A percentile compares a stretch with the other conserved stretches of the same genome.
Conservation (phyloP, 2,888 invertebrate genomes). For the Glyphotaelius pellucidus region DNA sequence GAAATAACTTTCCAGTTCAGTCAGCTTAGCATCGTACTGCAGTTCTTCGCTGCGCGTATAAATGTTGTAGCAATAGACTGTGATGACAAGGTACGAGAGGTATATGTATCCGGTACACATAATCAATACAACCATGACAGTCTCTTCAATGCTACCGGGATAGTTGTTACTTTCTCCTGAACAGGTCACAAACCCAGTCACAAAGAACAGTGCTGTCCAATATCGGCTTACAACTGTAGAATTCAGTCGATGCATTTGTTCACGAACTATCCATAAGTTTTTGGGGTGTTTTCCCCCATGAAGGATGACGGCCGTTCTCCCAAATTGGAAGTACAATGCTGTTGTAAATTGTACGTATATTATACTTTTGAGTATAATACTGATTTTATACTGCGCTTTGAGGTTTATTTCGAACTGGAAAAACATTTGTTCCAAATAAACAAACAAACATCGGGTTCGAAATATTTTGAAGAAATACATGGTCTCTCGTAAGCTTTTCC, state of each 20-base stretch:
- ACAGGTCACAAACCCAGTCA: constrained; percentile 51
- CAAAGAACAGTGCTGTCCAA: constrained; percentile 51
- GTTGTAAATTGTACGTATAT: constrained; percentile 50
- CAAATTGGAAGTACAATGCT: constrained; percentile 41
- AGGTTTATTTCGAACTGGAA: constrained; percentile 43
- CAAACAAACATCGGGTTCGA: constrained; percentile 26
- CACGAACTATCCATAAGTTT: constrained; percentile 43
- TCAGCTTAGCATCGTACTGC: constrained; percentile 69
- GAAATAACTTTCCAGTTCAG: constrained; percentile 70
- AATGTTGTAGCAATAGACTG: background rate
- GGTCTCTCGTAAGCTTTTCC: constrained; percentile 21
- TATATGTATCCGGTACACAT: constrained; percentile 49
- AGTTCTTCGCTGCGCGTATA: constrained; percentile 41
- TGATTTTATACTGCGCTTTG: constrained; percentile 19
- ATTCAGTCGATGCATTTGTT: background rate
- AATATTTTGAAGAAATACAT: constrained; percentile 53
- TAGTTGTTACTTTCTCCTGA: constrained; percentile 46
- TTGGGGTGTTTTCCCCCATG: background rate
- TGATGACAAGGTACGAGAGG: constrained; percentile 40
- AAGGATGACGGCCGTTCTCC: constrained; percentile 32
- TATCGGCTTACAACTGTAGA: constrained; percentile 28
- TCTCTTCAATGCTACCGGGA: constrained; percentile 7
- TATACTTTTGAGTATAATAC: constrained; percentile 37
- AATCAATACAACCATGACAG: constrained; percentile 21
- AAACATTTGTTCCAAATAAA: constrained; percentile 49